Base-by-base conservation (phyloP, 2,113 vertebrate species). In the Alligator sinensis region DNA sequence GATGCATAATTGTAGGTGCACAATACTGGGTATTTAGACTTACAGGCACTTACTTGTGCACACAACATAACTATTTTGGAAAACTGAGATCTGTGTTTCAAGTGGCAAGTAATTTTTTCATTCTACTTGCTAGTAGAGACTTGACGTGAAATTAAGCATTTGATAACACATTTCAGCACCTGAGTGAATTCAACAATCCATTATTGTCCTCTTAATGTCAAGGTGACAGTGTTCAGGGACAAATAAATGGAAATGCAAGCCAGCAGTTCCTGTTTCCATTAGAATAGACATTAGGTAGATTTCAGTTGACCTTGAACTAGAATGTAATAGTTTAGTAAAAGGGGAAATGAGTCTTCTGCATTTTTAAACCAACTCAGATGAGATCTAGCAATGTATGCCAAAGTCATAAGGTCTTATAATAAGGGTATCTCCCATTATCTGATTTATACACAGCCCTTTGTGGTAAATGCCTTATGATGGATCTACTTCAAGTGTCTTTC, bases 1-100 rank as follows among this genome's bases (percentile, higher is more conserved):
- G 1, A 0, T 28, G 8, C 62, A 16, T 68, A 6, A 22, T 12
- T 55, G 47, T 9, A 16, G 4, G 2, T 79, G 19, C 4, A 0
- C 58, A 77, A 60, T 24, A 12, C 9, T 66, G 77, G 9, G 10
- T 24, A 3, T 12, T 21, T 62, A 15, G 63, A 0, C 21, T 4
- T 22, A 11, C 3, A 21, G 21, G 24, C 28, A 7, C 0, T 25
- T 0, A 24, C 62, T 78, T 18, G 1, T 34, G n/a, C 28, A 18
- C 4, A 0, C 66, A 38, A 55, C 70, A 74, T 54, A 88, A 91
- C 57, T 13, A 47, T 60, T 60, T 38, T 76, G 64, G 19, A 79
- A 72, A 87, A 68, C 57, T 15, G 24, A 62, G 12, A 14, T 28
- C 0, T 0, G 2, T 75, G 24, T 61, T 13, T n/a, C 1, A 77